A percentile compares a stretch with the other conserved stretches of the same genome.
Evolutionary conservation across 2,113 vertebrate species (phyloP).

Genomic region (Heterotis niloticus): DNA sequence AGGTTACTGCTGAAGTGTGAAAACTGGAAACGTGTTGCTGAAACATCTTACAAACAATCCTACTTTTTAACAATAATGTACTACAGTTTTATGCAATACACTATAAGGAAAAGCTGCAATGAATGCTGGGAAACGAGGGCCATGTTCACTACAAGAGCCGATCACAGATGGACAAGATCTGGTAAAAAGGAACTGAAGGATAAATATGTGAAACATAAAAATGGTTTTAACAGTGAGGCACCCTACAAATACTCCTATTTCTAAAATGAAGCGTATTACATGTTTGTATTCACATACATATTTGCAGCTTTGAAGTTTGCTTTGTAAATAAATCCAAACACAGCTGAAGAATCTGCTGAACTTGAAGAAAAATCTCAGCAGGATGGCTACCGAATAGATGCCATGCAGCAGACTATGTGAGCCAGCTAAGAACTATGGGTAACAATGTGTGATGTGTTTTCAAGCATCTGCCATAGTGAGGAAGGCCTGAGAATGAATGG

Average conservation of each 20-base stretch:
- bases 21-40: too few relatives aligned
- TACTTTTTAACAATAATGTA: too few relatives aligned
- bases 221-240: not conserved
- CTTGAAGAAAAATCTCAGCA: slow-evolving; percentile 49
- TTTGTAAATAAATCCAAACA: slow-evolving; percentile 14
- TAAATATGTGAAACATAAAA: too few relatives aligned
- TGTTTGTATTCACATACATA: too few relatives aligned
- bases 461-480: slow-evolving; percentile 45
- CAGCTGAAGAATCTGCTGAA: slow-evolving; percentile 44
- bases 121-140: too few relatives aligned
- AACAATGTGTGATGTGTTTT: slow-evolving; percentile 41
- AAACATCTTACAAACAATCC: too few relatives aligned
- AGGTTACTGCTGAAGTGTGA: too few relatives aligned
- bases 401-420: slow-evolving; percentile 59
- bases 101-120: too few relatives aligned
- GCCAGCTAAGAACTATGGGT: slow-evolving; percentile 36
- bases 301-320: not conserved
- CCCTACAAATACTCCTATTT: not conserved
- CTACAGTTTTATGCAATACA: too few relatives aligned
- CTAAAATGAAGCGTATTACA: not conserved
- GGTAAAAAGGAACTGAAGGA: not conserved
- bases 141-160: not conserved
- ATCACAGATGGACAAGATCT: not conserved
- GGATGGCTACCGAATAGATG: slow-evolving; percentile 61
- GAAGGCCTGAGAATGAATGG: slow-evolving; percentile 4